These are phyloP conservation scores for Mesembrinibis cayennensis DNA, from an alignment of 2,113 vertebrate genomes.

Conservation along the genomic window DNA sequence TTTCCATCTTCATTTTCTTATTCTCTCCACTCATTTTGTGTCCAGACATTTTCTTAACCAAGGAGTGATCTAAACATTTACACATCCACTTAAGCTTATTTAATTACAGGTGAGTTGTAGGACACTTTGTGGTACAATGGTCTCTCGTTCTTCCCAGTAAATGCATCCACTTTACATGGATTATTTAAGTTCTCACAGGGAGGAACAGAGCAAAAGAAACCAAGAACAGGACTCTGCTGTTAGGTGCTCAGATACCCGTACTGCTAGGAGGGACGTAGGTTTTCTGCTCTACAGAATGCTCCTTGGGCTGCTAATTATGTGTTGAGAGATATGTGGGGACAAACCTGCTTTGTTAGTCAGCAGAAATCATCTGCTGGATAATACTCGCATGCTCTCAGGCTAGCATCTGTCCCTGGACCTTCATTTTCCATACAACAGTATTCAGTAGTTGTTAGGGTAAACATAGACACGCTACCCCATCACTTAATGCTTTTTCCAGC, in stretches of 20 bases:
- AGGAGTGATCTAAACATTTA: neutral
- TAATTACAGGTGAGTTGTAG: neutral
- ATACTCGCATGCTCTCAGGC: neutral
- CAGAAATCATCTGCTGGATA: neutral
- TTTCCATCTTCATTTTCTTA: neutral
- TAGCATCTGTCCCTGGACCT: neutral
- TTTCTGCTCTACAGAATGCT: neutral
- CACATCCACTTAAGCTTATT: neutral
- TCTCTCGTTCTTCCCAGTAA: neutral
- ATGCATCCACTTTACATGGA: neutral
- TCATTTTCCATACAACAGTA: neutral
- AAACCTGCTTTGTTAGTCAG: neutral
- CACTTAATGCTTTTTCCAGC: slow-evolving; percentile 67
- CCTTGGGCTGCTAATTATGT: neutral
- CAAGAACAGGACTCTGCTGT: neutral
- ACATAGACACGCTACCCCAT: neutral
- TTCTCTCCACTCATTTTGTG: neutral
- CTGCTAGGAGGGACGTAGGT: neutral
- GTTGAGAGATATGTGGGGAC: rapidly evolving
- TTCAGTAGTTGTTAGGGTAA: neutral
- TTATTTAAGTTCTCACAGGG: neutral
- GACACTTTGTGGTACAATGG: neutral
- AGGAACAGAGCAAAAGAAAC: neutral
- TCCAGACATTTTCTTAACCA: neutral
- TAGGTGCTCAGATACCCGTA: neutral